These are phyloP conservation scores for Caranx melampygus DNA, from an alignment of 2,113 vertebrate genomes.

Conservation along the genomic window DNA sequence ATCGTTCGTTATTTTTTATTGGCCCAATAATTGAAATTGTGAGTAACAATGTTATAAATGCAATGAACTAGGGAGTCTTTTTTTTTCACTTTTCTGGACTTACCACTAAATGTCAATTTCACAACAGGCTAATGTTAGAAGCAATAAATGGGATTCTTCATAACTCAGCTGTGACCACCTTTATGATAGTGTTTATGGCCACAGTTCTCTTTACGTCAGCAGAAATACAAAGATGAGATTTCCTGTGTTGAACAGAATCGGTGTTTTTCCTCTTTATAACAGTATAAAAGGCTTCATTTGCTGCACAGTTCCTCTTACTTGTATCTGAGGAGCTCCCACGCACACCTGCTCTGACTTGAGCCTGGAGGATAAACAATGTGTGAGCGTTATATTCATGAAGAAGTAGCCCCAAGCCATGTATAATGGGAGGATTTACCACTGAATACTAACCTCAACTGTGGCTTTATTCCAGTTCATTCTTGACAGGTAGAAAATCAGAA, in stretches of 20 bases:
- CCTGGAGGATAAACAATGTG: constrained; percentile 64
- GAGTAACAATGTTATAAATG: not conserved
- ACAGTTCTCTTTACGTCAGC: not conserved
- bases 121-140: not conserved
- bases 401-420: not conserved
- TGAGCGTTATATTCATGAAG: not conserved
- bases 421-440: not conserved
- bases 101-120: not conserved
- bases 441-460: constrained; percentile 83
- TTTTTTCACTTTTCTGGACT: not conserved
- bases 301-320: constrained; percentile 58
- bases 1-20: not conserved
- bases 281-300: no score
- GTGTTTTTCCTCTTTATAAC: no score
- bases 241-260: no score
- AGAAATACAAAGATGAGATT: not conserved
- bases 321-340: not conserved
- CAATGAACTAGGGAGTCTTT: not conserved
- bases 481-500: constrained; percentile 81
- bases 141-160: not conserved
- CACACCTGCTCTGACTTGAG: constrained; percentile 78
- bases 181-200: not conserved
- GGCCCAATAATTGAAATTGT: not conserved
- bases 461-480: constrained; percentile 87
- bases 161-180: not conserved